phyloP scores from a whole-genome alignment of 2,888 invertebrate species.

The Pomacea canaliculata region DNA sequence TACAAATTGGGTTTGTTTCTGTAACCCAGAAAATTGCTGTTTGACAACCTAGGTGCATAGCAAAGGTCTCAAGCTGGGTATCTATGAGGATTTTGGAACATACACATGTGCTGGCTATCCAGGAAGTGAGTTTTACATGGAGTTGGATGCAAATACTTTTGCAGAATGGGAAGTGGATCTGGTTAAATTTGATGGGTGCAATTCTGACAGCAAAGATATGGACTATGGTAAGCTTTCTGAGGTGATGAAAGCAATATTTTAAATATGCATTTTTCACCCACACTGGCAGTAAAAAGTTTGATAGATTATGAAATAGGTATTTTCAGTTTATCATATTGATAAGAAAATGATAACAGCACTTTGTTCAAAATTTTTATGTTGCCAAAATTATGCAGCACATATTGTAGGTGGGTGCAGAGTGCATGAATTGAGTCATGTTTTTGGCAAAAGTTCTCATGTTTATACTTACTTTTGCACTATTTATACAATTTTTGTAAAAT shows the following conservation, averaged over 20 bases:
- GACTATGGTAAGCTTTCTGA: slow-evolving; percentile 23
- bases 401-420: too few species aligned
- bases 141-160: slow-evolving; percentile 90
- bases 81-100: slow-evolving; percentile 97
- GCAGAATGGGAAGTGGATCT: slow-evolving; percentile 96
- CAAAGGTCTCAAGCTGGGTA: slow-evolving; percentile 92
- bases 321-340: too few species aligned
- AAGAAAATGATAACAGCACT: too few species aligned
- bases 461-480: too few species aligned
- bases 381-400: too few species aligned
- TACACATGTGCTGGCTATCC: slow-evolving; percentile 98
- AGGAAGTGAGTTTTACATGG: slow-evolving; percentile 88
- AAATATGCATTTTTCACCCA: neutral
- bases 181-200: slow-evolving; percentile 97
- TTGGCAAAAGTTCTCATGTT: too few species aligned
- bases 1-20: too few species aligned
- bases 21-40: too few species aligned
- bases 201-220: slow-evolving; percentile 80
- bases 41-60: slow-evolving; percentile 43
- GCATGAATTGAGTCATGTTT: too few species aligned
- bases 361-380: too few species aligned
- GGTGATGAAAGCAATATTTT: neutral
- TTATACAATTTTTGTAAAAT: too few species aligned
- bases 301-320: too few species aligned
- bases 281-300: neutral